phyloP scores from a whole-genome alignment of 2,888 invertebrate species.

The Amblyjoppa fuscipennis region DNA sequence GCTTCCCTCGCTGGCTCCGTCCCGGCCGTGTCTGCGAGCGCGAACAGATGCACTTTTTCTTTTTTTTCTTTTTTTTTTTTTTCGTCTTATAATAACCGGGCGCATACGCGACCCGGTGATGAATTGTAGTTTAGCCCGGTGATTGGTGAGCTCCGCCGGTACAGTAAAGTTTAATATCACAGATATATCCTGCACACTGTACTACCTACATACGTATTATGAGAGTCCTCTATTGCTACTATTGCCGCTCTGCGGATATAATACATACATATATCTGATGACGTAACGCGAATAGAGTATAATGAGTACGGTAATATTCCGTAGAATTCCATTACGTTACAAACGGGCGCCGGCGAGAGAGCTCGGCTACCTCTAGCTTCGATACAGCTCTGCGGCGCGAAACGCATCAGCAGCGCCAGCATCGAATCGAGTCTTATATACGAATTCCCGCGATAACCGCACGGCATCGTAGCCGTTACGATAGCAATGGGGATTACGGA shows the following conservation, averaged over 20 bases:
- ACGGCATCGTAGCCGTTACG: constrained; percentile 14
- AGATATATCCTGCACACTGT: constrained; percentile 11
- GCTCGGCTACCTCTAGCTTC: not conserved
- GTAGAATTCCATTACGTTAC: constrained; percentile 79
- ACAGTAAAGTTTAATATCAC: constrained; percentile 15
- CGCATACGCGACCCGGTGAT: constrained; percentile 27
- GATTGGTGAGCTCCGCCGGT: constrained; percentile 30
- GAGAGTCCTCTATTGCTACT: constrained; percentile 38
- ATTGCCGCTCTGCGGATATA: constrained; percentile 39
- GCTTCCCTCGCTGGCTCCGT: not conserved
- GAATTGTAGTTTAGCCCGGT: constrained; percentile 46
- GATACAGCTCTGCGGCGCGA: not conserved
- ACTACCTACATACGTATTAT: constrained; percentile 37
- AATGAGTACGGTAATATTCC: constrained; percentile 78
- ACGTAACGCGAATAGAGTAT: constrained; percentile 69
- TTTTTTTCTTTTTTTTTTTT: constrained; percentile 2
- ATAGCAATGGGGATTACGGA: constrained; percentile 22
- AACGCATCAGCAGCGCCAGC: constrained; percentile 70
- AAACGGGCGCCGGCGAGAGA: constrained; percentile 42
- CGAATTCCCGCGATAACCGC: constrained; percentile 34
- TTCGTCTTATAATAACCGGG: constrained; percentile 15
- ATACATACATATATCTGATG: constrained; percentile 53
- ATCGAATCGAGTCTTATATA: constrained; percentile 26
- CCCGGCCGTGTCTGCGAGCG: not conserved
- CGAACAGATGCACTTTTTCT: not conserved